A percentile compares a stretch with the other conserved stretches of the same genome.
Evolutionary conservation across 1,140 invertebrate species (phyloP).

Genomic region (Pogonognathellus flavescens): DNA sequence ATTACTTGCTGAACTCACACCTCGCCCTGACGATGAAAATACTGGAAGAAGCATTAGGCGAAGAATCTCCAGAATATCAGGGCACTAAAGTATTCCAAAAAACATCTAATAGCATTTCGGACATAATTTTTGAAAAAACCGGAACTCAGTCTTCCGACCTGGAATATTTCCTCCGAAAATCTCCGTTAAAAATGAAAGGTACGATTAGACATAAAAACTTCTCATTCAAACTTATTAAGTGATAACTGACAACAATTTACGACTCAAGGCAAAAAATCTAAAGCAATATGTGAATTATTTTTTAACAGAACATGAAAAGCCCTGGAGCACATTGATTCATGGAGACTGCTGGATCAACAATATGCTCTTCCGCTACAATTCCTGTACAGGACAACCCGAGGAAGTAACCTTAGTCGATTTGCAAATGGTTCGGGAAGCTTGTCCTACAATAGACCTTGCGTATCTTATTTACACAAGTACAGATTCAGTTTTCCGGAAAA

Average conservation of each 20-base stretch:
- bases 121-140: background rate
- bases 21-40: background rate
- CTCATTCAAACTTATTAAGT: no score
- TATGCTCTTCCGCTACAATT: slow-evolving; percentile 58
- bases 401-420: slow-evolving; percentile 60
- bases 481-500: background rate
- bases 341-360: slow-evolving; percentile 64
- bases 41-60: slow-evolving; percentile 1
- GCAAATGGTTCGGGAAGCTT: slow-evolving; percentile 57
- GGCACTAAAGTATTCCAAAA: slow-evolving; percentile 26
- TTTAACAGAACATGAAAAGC: slow-evolving; percentile 57
- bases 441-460: slow-evolving; percentile 55
- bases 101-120: background rate
- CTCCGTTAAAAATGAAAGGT: slow-evolving; percentile 21
- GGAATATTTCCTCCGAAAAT: slow-evolving; percentile 8
- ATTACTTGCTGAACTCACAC: slow-evolving; percentile 29
- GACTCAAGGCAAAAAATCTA: no score
- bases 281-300: no score
- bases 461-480: slow-evolving; percentile 63
- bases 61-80: slow-evolving; percentile 24
- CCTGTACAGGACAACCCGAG: background rate
- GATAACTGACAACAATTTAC: no score
- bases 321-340: slow-evolving; percentile 70
- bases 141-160: background rate
- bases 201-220: no score